Evolutionary conservation across 2,888 invertebrate species (phyloP), one percentile per base, ranked within the genome.

Genomic region (Archips xylosteana): DNA sequence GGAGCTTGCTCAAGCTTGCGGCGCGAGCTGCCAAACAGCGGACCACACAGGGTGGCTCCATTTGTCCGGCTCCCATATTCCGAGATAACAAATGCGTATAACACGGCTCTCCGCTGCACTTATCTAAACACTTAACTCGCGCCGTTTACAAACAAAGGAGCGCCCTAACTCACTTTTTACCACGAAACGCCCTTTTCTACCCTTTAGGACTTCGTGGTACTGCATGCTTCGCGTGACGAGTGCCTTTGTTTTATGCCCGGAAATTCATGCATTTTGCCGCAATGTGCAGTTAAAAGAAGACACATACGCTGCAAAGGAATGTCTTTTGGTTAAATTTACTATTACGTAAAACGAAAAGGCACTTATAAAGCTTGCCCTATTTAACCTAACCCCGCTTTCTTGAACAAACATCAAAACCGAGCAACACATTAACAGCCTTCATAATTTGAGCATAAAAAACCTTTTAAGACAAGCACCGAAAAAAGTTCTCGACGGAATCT

Each of bases 111-210:
- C 89, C 85, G 87, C 87, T 89, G 89, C 93, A 92, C 93, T 94
- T 94, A 94, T 93, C 92, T 92, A 94, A 94, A 94, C 94, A 94
- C 94, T 94, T 91, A 91, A 89, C 90, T 88, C 89, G 87, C 87
- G 86, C 90, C 88, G 86, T 90, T 90, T 89, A 92, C 91, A 94
- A 94, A 94, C 92, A 94, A 91, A 91, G 90, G 90, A 87, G 85
- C 88, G 87, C 88, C 88, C 88, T 89, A 89, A 91, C 91, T 91
- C 83, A 89, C 87, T 93, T 93, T 93, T 94, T 93, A 92, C 91
- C 87, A 89, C 87, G 86, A 90, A 92, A 88, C 83, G 86, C 87
- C 73, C 90, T 87, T 92, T 90, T 89, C 86, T 92, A 90, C 90
- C 91, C 90, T 90, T 90, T 90, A 89, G 87, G 87, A 85, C 84